Percentiles rank a stretch among this genome's conserved stretches.
Conservation (phyloP, 1,140 invertebrate species). For the Choristoneura fumiferana region DNA sequence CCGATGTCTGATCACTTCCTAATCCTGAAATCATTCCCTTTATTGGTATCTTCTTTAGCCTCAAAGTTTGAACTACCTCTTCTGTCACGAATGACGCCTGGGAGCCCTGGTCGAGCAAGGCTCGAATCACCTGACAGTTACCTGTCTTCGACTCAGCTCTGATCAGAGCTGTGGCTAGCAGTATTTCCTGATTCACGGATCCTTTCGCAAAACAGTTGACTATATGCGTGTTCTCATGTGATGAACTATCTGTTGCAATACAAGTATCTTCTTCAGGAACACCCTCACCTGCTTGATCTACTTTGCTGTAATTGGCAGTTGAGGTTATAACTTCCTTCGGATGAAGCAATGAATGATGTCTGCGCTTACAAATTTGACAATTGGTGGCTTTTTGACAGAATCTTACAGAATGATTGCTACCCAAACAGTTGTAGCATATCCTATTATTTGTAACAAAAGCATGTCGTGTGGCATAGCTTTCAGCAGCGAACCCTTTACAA, state of each 20-base stretch:
- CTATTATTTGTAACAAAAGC: conserved; percentile 20
- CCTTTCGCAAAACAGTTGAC: background rate
- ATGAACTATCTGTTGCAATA: background rate
- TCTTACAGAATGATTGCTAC: background rate
- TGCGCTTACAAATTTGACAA: conserved; percentile 15
- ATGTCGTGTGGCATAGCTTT: background rate
- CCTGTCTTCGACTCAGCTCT: background rate
- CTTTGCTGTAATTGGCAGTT: background rate
- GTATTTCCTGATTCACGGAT: background rate
- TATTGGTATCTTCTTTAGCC: conserved; percentile 1
- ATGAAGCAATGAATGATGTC: conserved; percentile 24
- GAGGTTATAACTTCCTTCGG: background rate
- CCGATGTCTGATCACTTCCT: background rate
- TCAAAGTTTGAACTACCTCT: background rate
- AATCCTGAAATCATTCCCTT: background rate
- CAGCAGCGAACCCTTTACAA: conserved; percentile 19
- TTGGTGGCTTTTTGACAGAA: conserved; percentile 1
- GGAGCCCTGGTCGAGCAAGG: conserved; percentile 7
- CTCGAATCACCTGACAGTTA: background rate
- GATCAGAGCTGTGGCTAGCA: conserved; percentile 9
- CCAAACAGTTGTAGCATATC: conserved; percentile 20
- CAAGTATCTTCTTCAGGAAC: background rate
- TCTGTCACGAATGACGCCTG: conserved; percentile 5
- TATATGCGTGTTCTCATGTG: background rate
- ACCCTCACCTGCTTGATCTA: background rate